Percentiles rank a stretch among this genome's conserved stretches.
Evolutionary conservation across 2,888 invertebrate genomes (phyloP).

Genomic region (Lepidochrysops patricia): DNA sequence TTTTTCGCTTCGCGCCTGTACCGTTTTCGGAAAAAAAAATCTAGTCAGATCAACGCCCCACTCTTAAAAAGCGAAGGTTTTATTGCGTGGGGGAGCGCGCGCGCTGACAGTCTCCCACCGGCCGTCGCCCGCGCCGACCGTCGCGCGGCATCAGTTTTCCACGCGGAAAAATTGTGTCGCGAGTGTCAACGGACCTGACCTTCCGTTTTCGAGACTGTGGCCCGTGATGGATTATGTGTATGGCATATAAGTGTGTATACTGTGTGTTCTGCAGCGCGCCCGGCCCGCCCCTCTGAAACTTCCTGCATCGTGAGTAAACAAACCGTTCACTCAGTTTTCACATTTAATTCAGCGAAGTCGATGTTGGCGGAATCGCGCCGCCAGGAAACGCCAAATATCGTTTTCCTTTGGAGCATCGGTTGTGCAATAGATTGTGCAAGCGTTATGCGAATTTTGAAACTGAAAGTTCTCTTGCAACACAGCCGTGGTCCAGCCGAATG

Average conservation of each 20-base stretch:
- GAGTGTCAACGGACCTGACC: conserved; percentile 36
- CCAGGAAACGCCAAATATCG: conserved; percentile 16
- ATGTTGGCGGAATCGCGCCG: conserved; percentile 9
- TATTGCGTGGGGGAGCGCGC: conserved; percentile 49
- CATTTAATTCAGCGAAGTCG: conserved; percentile 12
- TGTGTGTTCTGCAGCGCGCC: conserved; percentile 56
- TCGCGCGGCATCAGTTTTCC: conserved; percentile 65
- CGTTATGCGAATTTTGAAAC: conserved; percentile 36
- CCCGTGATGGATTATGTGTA: conserved; percentile 64
- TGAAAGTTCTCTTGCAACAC: conserved; percentile 37
- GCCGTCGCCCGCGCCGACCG: conserved; percentile 62
- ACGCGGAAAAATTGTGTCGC: conserved; percentile 68
- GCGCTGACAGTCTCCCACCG: conserved; percentile 52
- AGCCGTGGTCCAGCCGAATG: conserved; percentile 16
- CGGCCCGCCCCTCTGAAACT: conserved; percentile 47
- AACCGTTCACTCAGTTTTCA: conserved; percentile 4
- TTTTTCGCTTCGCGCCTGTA: conserved; percentile 17
- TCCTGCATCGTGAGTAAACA: conserved; percentile 32
- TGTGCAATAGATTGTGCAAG: conserved; percentile 29
- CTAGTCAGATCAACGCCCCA: conserved; percentile 38
- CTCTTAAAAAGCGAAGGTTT: conserved; percentile 62
- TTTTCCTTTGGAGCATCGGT: conserved; percentile 17
- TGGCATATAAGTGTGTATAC: conserved; percentile 53
- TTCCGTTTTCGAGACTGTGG: conserved; percentile 24
- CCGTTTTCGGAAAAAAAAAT: conserved; percentile 32